These are phyloP conservation scores for Capreolus pygargus DNA, from an alignment of 2,113 vertebrate genomes.

Conservation along the genomic window DNA sequence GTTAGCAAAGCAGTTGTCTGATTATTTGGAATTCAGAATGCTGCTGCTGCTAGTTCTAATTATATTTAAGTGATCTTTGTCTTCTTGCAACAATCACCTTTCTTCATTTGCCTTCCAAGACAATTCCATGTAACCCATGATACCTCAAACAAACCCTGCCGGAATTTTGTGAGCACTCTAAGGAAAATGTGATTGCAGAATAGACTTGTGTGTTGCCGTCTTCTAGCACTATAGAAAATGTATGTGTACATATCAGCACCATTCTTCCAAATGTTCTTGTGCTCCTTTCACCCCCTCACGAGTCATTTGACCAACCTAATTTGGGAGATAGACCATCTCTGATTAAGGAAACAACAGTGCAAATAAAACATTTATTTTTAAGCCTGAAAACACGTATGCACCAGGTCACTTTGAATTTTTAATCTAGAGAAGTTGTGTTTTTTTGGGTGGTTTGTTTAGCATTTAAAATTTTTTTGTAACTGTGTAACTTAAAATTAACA, in stretches of 20 bases:
- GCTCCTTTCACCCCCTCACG: fast-evolving
- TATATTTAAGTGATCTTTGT: neutral
- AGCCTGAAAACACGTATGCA: neutral
- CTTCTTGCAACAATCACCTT: neutral
- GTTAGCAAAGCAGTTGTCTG: neutral
- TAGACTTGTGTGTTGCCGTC: neutral
- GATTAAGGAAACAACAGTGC: neutral
- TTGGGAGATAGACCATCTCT: neutral
- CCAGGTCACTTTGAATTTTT: neutral
- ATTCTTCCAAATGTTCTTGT: neutral
- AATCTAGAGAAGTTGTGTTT: neutral
- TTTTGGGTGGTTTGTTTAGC: neutral
- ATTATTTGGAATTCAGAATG: neutral
- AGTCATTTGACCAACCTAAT: neutral
- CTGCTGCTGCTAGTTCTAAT: neutral
- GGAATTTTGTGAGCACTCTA: neutral
- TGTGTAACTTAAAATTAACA: neutral
- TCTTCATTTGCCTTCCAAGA: neutral
- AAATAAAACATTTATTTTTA: neutral
- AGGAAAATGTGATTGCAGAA: neutral
- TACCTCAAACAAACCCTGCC: neutral
- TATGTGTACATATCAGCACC: neutral
- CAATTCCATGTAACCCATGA: neutral
- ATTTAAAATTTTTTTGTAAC: neutral
- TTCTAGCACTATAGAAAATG: neutral